Evolutionary conservation across 2,888 invertebrate genomes (phyloP).

Genomic region (Acanthopleura granulata): DNA sequence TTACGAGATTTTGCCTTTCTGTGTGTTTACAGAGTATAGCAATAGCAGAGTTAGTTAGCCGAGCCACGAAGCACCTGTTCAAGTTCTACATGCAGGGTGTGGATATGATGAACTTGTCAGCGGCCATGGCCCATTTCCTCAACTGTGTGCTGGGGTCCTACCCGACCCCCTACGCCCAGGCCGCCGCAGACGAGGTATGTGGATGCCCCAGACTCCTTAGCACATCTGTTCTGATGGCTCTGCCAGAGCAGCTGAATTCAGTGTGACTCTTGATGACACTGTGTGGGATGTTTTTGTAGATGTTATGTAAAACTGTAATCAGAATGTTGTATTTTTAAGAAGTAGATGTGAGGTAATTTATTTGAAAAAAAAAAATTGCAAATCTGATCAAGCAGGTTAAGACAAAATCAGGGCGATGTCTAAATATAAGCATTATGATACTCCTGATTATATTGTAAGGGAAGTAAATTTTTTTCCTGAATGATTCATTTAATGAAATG

Average conservation of each 20-base stretch:
- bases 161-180: constrained; percentile 78
- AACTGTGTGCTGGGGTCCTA: constrained; percentile 93
- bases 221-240: no score
- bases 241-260: neutral
- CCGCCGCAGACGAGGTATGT: constrained; percentile 78
- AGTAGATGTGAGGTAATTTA: no score
- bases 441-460: no score
- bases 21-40: constrained; percentile 81
- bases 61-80: constrained; percentile 95
- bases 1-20: neutral
- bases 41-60: constrained; percentile 87
- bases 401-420: no score
- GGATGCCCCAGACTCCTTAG: no score
- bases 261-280: neutral
- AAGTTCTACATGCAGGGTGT: constrained; percentile 90
- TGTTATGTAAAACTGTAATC: neutral
- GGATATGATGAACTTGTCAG: constrained; percentile 90
- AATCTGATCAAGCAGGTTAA: no score
- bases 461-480: no score
- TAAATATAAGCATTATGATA: no score
- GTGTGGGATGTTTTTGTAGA: neutral
- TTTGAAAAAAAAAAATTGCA: no score
- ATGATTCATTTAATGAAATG: no score
- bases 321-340: neutral
- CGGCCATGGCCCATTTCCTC: constrained; percentile 94